A percentile compares a stretch with the other conserved stretches of the same genome.
These are phyloP conservation scores for Agrilus biguttatus DNA, from an alignment of 2,888 invertebrate species.

Conservation along the genomic window DNA sequence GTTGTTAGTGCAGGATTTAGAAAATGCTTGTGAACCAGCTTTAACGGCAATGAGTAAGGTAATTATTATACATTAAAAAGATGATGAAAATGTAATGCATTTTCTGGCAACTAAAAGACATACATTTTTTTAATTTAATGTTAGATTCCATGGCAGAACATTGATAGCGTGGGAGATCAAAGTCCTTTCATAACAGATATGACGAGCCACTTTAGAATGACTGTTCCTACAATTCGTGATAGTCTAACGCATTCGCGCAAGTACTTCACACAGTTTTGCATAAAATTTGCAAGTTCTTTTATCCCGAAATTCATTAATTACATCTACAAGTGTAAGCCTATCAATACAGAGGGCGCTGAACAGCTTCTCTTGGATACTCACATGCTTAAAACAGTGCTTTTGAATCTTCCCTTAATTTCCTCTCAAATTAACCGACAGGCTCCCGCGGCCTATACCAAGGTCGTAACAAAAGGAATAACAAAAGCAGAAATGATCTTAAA, in stretches of 20 bases:
- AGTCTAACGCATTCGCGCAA: constrained; percentile 83
- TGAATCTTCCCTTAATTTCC: constrained; percentile 89
- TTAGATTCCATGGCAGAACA: constrained; percentile 78
- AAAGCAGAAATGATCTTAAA: constrained; percentile 99
- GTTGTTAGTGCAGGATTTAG: constrained; percentile 84
- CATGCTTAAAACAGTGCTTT: constrained; percentile 80
- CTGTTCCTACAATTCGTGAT: constrained; percentile 79
- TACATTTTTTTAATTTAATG: constrained; percentile 1
- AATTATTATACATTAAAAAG: constrained; percentile 9
- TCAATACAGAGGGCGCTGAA: constrained; percentile 84
- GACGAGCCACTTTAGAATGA: constrained; percentile 69
- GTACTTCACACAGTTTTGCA: constrained; percentile 96
- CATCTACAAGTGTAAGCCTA: constrained; percentile 80
- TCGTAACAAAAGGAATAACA: constrained; percentile 71
- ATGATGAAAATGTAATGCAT: too few species aligned
- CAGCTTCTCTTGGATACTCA: constrained; percentile 88
- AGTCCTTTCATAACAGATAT: constrained; percentile 89
- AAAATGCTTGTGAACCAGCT: constrained; percentile 86
- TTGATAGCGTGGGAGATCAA: constrained; percentile 93
- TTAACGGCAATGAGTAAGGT: constrained; percentile 85
- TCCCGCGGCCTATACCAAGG: constrained; percentile 74
- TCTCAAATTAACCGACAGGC: constrained; percentile 79
- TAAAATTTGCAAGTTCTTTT: constrained; percentile 89
- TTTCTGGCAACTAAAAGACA: background rate
- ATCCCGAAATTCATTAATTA: constrained; percentile 89